phyloP scores from a whole-genome alignment of 2,113 vertebrate species.

The Melierax canorus region DNA sequence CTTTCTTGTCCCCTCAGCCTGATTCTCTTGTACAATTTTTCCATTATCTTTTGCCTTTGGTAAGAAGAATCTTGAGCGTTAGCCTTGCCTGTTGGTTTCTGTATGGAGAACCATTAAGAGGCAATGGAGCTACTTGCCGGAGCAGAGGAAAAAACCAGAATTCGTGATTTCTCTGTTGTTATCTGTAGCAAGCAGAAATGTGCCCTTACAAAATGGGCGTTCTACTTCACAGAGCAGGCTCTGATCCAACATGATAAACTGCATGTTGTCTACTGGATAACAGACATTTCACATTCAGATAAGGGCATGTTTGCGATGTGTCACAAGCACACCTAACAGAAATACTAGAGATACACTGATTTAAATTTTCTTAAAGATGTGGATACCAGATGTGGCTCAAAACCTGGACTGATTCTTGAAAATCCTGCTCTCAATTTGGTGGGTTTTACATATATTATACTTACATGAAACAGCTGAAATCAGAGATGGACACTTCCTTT shows the following conservation, averaged over 20 bases:
- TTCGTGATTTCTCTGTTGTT: not conserved
- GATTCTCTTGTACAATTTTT: not conserved
- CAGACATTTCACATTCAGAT: conserved; percentile 40
- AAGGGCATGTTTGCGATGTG: conserved; percentile 52
- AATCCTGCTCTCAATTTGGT: not conserved
- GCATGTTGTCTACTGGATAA: not conserved
- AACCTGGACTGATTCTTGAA: not conserved
- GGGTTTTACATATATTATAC: not conserved
- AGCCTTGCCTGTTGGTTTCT: conserved; percentile 3
- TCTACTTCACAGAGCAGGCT: conserved; percentile 44
- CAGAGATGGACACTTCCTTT: not conserved
- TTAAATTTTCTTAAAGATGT: conserved; percentile 59
- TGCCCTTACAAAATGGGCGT: conserved; percentile 20
- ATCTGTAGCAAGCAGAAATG: conserved; percentile 40
- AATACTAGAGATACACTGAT: conserved; percentile 65
- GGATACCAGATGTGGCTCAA: not conserved
- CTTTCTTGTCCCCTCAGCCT: not conserved
- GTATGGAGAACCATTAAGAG: not conserved
- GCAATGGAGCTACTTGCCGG: not conserved
- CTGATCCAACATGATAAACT: conserved; percentile 45
- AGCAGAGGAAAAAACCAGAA: not conserved
- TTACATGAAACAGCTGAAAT: not conserved
- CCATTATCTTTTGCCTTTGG: not conserved
- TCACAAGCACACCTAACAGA: conserved; percentile 42
- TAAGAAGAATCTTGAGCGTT: not conserved